Evolutionary conservation across 2,797 vertebrate genomes (phyloP), one percentile per base, ranked within the genome.

Genomic region (Periparus ater): DNA sequence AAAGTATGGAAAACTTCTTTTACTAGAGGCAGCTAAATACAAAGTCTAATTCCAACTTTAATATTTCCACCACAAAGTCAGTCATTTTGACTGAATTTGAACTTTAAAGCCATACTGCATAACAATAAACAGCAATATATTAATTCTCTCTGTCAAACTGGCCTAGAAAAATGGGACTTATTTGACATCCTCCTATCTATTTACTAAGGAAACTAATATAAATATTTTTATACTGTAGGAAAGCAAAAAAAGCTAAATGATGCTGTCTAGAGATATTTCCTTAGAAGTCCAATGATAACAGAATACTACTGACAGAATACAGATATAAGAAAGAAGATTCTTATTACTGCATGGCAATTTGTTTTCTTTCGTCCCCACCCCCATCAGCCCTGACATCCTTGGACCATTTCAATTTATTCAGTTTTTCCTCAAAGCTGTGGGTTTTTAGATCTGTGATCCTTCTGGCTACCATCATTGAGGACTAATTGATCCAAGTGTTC

Each of bases 221-320:
- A 92, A 84, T 92, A 86, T 93, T 93, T 89, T 92, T 80, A 55
- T 89, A 70, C 63, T 51, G 45, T 22, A 91, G 79, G 50, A 0
- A 7, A 86, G 79, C 18, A 84, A 61, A 86, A 89, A 88, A 93
- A 85, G 18, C 47, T 93, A 95, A 93, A 79, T 79, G 77, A 57
- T 96, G 73, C 87, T 96, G 94, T 93, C 92, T 88, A 45, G 26
- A 96, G 60, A 73, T 63, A 84, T 34, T 88, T 86, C 38, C 53
- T 91, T 93, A 92, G 92, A 95, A 96, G 88, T 86, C 57, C 40
- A 86, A 88, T 70, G 88, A 94, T 94, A 95, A 93, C 72, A 88
- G 88, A 95, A 89, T 8, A 44, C 67, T 57, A 70, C 76, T 95
- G 90, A 92, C 89, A 91, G 88, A 91, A 85, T 32, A 73, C 23